A percentile compares a stretch with the other conserved stretches of the same genome.
These are phyloP conservation scores for Zaprionus taronus DNA, from an alignment of 1,140 invertebrate genomes.

Conservation along the genomic window DNA sequence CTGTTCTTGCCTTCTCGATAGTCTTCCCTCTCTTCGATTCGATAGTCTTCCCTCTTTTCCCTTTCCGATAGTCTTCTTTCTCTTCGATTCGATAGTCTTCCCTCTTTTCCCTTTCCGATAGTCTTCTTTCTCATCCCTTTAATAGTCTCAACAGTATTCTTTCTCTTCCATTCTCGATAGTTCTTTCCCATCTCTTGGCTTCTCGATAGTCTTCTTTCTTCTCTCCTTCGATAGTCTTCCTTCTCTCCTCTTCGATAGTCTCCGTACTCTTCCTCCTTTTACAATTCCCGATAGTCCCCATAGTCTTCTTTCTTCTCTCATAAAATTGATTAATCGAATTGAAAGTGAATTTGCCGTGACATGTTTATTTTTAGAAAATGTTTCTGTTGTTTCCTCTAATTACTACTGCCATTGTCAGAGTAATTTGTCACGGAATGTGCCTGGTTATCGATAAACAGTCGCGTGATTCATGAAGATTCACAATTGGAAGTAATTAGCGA, in stretches of 20 bases:
- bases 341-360: conserved; percentile 16
- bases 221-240: background rate
- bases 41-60: background rate
- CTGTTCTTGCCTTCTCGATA: background rate
- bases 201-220: background rate
- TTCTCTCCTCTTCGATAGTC: background rate
- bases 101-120: too few relatives aligned
- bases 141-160: too few relatives aligned
- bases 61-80: too few relatives aligned
- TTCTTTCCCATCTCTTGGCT: too few relatives aligned
- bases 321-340: background rate
- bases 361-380: background rate
- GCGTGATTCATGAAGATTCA: too few relatives aligned
- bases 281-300: background rate
- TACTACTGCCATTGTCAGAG: background rate
- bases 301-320: background rate
- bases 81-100: too few relatives aligned
- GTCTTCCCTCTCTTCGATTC: background rate
- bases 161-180: too few relatives aligned
- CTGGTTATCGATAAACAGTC: background rate
- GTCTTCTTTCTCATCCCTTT: too few relatives aligned
- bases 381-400: background rate
- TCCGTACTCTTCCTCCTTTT: too few relatives aligned
- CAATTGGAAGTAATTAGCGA: background rate
- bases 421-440: background rate